These are phyloP conservation scores for Spinus pinus DNA, from an alignment of 2,797 vertebrate genomes.

Conservation along the genomic window DNA sequence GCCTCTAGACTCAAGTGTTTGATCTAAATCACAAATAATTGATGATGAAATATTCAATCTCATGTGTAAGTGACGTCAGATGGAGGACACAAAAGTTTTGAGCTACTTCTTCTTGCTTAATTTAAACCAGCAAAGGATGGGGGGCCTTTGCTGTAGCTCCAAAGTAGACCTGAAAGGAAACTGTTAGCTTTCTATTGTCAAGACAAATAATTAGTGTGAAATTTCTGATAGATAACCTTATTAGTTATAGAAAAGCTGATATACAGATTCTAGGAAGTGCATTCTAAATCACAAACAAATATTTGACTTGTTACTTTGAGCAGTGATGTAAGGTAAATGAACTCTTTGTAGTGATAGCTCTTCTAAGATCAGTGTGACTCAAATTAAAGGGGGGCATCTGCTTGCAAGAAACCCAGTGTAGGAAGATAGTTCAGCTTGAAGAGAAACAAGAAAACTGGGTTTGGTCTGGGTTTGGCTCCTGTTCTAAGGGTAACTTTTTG, in stretches of 20 bases:
- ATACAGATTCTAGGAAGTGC: background rate
- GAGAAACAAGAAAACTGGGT: background rate
- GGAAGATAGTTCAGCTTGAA: background rate
- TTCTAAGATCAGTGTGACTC: background rate
- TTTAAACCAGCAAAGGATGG: background rate
- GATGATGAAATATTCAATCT: background rate
- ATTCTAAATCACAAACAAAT: background rate
- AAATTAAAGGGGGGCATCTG: background rate
- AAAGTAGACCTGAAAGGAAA: background rate
- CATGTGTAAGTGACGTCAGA: accelerated
- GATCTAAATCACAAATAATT: background rate
- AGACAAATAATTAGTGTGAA: background rate
- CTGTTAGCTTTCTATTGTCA: background rate
- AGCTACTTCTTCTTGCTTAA: background rate
- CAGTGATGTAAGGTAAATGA: background rate
- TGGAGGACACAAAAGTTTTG: background rate
- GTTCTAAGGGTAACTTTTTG: background rate
- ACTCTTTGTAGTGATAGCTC: background rate
- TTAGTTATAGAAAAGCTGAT: background rate
- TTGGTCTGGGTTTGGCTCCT: background rate
- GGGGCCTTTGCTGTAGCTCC: accelerated
- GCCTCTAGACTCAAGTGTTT: background rate
- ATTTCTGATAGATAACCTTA: background rate
- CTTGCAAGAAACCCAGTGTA: background rate
- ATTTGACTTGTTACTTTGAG: background rate